Conservation (phyloP, 2,113 vertebrate species). For the Rhynchomys soricoides region DNA sequence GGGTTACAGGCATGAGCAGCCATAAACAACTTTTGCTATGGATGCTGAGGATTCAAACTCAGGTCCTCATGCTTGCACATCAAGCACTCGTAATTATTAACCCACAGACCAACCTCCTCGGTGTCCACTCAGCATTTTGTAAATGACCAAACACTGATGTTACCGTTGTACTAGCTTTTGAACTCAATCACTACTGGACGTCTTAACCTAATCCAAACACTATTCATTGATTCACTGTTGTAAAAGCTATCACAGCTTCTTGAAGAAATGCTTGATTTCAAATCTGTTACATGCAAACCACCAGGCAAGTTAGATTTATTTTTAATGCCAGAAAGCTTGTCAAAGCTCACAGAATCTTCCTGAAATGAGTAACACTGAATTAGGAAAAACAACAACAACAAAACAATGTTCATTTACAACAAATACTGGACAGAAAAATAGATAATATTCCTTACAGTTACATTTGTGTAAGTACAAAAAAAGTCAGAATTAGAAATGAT, state of each 20-base stretch:
- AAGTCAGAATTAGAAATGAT: constrained; percentile 4
- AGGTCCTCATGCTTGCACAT: not conserved
- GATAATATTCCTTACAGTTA: not conserved
- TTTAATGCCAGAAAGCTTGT: constrained; percentile 9
- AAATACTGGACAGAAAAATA: not conserved
- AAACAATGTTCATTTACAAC: not conserved
- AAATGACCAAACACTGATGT: not conserved
- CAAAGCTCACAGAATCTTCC: not conserved
- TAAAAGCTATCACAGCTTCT: not conserved
- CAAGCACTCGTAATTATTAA: not conserved
- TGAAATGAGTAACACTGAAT: not conserved
- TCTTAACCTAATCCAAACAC: constrained; percentile 29
- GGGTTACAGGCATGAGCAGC: not conserved
- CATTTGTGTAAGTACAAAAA: not conserved
- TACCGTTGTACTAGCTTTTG: not conserved
- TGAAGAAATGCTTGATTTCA: not conserved
- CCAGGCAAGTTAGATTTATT: not conserved
- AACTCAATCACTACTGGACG: not conserved
- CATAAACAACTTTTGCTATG: not conserved
- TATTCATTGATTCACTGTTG: not conserved
- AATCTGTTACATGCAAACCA: not conserved
- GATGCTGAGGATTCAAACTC: not conserved
- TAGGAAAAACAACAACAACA: not conserved
- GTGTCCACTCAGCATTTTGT: not conserved
- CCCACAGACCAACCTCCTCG: no score